phyloP scores from a whole-genome alignment of 2,888 invertebrate species.

The Chaitophorus viminalis region DNA sequence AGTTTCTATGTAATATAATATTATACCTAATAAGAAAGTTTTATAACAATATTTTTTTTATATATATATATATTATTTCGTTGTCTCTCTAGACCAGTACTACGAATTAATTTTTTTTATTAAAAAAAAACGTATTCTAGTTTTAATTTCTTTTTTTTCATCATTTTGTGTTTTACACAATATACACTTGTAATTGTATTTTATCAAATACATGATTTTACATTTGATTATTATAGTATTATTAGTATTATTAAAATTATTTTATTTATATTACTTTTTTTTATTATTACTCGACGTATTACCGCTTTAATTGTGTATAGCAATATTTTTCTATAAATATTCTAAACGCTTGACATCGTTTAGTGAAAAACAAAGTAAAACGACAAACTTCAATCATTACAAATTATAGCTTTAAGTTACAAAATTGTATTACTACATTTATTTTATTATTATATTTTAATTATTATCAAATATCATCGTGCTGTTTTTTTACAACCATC shows the following conservation, averaged over 20 bases:
- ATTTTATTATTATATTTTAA: slow-evolving; percentile 2
- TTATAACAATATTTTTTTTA: background rate
- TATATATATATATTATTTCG: background rate
- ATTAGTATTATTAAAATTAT: background rate
- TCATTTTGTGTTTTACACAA: background rate
- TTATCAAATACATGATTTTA: background rate
- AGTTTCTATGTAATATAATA: background rate
- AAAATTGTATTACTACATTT: background rate
- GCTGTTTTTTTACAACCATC: background rate
- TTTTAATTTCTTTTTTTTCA: background rate
- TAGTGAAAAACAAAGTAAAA: background rate
- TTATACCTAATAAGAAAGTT: background rate
- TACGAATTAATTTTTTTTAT: background rate
- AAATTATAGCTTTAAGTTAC: background rate
- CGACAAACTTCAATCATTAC: background rate
- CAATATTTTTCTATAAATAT: background rate
- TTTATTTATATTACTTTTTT: background rate
- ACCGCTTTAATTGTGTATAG: background rate
- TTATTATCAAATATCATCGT: background rate
- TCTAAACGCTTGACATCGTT: background rate
- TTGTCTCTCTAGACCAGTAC: background rate
- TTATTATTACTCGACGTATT: background rate
- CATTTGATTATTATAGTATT: background rate
- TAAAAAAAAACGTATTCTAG: background rate
- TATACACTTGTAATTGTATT: background rate